These are phyloP conservation scores for Sebastes cheni DNA, from an alignment of 2,797 vertebrate genomes.

Conservation along the genomic window DNA sequence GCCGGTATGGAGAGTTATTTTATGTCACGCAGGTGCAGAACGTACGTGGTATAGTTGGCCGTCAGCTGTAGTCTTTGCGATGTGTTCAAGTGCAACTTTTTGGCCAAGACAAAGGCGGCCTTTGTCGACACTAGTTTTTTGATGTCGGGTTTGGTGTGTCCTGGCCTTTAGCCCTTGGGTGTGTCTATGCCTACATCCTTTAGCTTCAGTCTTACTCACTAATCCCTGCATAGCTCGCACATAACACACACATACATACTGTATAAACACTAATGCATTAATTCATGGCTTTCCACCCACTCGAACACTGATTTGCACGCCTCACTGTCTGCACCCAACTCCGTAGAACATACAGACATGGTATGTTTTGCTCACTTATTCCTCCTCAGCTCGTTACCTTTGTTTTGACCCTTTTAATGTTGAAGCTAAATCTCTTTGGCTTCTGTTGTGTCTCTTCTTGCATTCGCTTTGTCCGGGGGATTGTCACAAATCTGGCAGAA, in stretches of 20 bases:
- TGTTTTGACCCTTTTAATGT: not conserved
- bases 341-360: not conserved
- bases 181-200: not conserved
- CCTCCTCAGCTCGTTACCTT: not conserved
- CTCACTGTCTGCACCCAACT: not conserved
- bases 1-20: too few relatives aligned
- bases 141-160: too few relatives aligned
- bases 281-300: conserved; percentile 23
- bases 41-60: too few relatives aligned
- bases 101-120: too few relatives aligned
- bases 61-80: too few relatives aligned
- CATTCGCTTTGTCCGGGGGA: not conserved
- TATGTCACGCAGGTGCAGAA: too few relatives aligned
- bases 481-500: conserved; percentile 8
- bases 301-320: not conserved
- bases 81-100: too few relatives aligned
- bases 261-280: not conserved
- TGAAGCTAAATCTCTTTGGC: not conserved
- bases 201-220: not conserved
- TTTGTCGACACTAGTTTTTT: too few relatives aligned
- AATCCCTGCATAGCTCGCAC: not conserved
- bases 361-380: not conserved
- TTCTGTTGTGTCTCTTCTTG: not conserved
- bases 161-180: not conserved
- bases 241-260: not conserved